These are phyloP conservation scores for Bombyx mori DNA, from an alignment of 1,140 invertebrate genomes.

Conservation along the genomic window DNA sequence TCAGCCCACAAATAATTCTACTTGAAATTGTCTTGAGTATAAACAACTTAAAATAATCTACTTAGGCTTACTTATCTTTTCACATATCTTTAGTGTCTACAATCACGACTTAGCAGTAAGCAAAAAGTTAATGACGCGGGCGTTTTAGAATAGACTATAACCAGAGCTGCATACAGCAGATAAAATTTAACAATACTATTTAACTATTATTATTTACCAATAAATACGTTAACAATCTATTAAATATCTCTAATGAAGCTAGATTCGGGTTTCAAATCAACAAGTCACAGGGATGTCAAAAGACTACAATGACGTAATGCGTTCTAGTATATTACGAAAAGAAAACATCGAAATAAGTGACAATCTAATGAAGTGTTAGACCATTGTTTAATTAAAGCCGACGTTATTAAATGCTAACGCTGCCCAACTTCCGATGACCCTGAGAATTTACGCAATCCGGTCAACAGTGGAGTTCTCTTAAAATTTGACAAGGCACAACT, in stretches of 20 bases:
- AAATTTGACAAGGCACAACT: constrained; percentile 10
- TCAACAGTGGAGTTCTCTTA: not conserved
- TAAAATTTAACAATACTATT: not conserved
- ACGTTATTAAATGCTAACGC: constrained; percentile 41
- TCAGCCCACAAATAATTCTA: no score
- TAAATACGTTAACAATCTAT: constrained; percentile 9
- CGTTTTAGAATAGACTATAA: not conserved
- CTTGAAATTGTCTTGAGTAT: no score
- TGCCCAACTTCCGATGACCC: not conserved
- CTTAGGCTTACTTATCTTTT: no score
- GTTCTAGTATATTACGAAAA: constrained; percentile 23
- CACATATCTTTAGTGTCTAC: no score
- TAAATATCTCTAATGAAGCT: constrained; percentile 10
- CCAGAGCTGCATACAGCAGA: not conserved
- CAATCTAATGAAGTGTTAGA: constrained; percentile 61
- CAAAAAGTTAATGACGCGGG: no score
- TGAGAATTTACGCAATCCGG: not conserved
- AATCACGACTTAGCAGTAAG: no score
- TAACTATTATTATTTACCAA: not conserved
- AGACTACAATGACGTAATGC: constrained; percentile 20
- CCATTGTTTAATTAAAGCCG: constrained; percentile 51
- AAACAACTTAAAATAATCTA: no score
- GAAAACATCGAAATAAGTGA: constrained; percentile 37
- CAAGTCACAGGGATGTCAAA: constrained; percentile 12
- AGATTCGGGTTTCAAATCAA: constrained; percentile 12